phyloP scores from a whole-genome alignment of 2,797 vertebrate genomes.

The Avahi laniger region DNA sequence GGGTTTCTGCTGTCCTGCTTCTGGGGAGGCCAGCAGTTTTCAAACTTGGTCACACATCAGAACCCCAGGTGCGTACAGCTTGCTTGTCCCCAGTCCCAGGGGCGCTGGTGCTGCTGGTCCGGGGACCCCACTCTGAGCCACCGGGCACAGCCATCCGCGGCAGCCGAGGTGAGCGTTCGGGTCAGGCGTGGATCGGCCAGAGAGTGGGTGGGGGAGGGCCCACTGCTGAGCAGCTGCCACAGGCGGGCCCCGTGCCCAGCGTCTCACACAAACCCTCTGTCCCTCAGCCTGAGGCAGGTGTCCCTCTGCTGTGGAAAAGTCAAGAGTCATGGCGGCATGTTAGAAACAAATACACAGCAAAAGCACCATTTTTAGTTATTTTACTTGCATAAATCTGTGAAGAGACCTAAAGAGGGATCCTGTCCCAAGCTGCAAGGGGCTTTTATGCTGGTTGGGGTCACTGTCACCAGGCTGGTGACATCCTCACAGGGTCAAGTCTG shows the following conservation, averaged over 20 bases:
- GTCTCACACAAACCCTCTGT: neutral
- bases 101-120: neutral
- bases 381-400: neutral
- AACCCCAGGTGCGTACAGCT: rapidly evolving
- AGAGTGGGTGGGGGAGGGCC: rapidly evolving
- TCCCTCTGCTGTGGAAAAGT: neutral
- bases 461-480: rapidly evolving
- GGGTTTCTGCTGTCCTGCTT: neutral
- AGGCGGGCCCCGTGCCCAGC: no score
- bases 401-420: neutral
- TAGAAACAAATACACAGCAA: neutral
- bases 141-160: neutral
- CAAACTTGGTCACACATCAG: neutral
- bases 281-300: rapidly evolving
- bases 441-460: no score
- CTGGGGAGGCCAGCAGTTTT: neutral
- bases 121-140: no score
- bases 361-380: neutral
- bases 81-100: neutral
- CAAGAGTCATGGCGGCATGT: neutral
- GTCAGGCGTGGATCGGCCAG: neutral
- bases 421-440: neutral
- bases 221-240: neutral
- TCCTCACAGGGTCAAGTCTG: neutral
- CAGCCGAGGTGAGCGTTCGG: neutral